Percentiles rank a stretch among this genome's conserved stretches.
phyloP scores from a whole-genome alignment of 2,113 vertebrate genomes.

The Diphyllodes magnificus region DNA sequence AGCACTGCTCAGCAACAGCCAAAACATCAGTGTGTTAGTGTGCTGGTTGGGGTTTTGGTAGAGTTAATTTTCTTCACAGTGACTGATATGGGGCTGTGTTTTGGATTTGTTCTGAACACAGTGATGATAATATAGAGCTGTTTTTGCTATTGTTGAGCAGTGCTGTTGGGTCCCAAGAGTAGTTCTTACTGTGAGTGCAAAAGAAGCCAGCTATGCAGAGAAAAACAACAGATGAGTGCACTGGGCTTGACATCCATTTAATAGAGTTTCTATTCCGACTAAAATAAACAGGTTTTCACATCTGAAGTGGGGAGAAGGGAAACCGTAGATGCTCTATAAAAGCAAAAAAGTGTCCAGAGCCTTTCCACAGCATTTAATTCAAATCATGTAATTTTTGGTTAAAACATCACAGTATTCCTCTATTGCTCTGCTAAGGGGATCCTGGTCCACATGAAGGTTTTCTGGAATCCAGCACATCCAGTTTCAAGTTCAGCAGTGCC shows the following conservation, averaged over 20 bases:
- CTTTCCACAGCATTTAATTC: background rate
- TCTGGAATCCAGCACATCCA: conserved; percentile 52
- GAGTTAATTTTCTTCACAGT: background rate
- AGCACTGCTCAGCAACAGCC: background rate
- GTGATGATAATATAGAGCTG: background rate
- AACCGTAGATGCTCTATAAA: background rate
- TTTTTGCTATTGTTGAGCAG: background rate
- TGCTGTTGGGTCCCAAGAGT: background rate
- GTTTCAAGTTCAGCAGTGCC: conserved; percentile 77
- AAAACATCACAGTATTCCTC: conserved; percentile 81
- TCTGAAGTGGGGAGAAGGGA: background rate
- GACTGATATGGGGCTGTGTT: background rate
- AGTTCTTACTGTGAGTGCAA: background rate
- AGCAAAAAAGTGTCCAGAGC: background rate
- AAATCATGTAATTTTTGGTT: conserved; percentile 78
- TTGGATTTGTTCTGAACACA: background rate
- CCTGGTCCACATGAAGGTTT: conserved; percentile 58
- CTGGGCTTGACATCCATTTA: conserved; percentile 52
- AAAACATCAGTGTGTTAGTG: background rate
- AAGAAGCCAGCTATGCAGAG: background rate
- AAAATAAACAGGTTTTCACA: background rate
- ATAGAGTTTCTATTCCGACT: background rate
- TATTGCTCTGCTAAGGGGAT: conserved; percentile 73
- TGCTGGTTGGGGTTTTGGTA: background rate
- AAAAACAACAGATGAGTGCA: conserved; percentile 68